Base-by-base conservation (phyloP, 1,140 invertebrate species). In the Meloidogyne chitwoodi region DNA sequence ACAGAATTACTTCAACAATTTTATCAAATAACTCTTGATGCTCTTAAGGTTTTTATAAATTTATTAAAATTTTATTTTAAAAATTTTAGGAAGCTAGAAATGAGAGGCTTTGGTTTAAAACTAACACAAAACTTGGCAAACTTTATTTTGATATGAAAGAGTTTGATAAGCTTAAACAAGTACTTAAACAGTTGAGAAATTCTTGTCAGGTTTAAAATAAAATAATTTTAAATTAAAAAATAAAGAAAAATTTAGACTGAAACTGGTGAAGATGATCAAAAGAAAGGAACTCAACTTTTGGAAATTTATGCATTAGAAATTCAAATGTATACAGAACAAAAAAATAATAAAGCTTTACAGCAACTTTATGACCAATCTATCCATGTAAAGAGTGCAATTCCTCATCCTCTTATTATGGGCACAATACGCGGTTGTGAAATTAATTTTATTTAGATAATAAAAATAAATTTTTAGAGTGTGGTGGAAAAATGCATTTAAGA, bases 231-330 rank as follows among this genome's bases (percentile, higher is more conserved):
- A 24, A n/a, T 34, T 10, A 41, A 63, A n/a, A 19, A 71, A 26
- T 27, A 69, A 12, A 24, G 26, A n/a, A 6, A 41, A 26, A 22
- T 38, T 82, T 83, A 95, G 92, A 99, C 95, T 48, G 95, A 98
- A 89, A 94, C 97, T 87, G 96, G 96, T n/a, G 95, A 98, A 89
- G 96, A 98, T 90, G 96, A 99, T 88, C 89, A 98, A 67, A 98
- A 98, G 88, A 99, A 99, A 89, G 84, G 87, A 63, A 99, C 96
- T 2, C 96, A 99, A 86, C 88, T 99, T 11, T 83, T 99, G 63
- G 96, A 99, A 89, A 98, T 99, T 71, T 99, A 99, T 89, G 97
- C 97, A 0, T 88, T 99, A 80, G 96, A 99, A 91, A 99, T 99
- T 85, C 96, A 99, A 90, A 99, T 99, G 96, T 98, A 99, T 87